A percentile compares a stretch with the other conserved stretches of the same genome.
Conservation (phyloP, 2,888 invertebrate genomes). For the Trichopria drosophilae region DNA sequence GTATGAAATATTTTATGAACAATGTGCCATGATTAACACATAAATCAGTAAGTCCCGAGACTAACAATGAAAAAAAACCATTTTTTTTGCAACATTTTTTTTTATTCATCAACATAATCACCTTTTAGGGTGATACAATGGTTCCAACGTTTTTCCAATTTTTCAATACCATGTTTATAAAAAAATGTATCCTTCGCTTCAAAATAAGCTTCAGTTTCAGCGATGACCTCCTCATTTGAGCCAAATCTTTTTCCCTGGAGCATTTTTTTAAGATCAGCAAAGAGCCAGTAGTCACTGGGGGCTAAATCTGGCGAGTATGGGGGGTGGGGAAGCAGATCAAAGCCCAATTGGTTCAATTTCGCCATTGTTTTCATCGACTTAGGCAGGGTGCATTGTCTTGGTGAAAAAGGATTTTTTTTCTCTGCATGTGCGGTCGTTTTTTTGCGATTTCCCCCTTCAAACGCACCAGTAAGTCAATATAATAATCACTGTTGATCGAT, state of each 20-base stretch:
- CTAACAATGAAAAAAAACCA: background rate
- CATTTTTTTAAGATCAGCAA: conserved; percentile 34
- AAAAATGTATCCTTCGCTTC: conserved; percentile 25
- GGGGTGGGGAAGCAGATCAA: conserved; percentile 32
- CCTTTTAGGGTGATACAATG: conserved; percentile 28
- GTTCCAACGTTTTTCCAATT: conserved; percentile 21
- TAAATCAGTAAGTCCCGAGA: too few relatives aligned
- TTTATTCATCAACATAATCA: conserved; percentile 27
- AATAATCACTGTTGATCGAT: conserved; percentile 40
- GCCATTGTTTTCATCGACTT: conserved; percentile 11
- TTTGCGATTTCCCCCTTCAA: conserved; percentile 36
- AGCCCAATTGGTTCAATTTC: conserved; percentile 21
- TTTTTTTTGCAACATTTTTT: conserved; percentile 12
- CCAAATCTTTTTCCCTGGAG: conserved; percentile 26
- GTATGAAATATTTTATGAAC: too few relatives aligned
- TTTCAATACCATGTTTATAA: conserved; percentile 24
- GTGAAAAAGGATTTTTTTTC: conserved; percentile 30
- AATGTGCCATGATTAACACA: too few relatives aligned
- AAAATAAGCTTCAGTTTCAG: conserved; percentile 27
- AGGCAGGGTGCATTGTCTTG: conserved; percentile 24
- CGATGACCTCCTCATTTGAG: conserved; percentile 30
- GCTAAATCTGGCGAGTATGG: conserved; percentile 41
- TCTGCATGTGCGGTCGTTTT: conserved; percentile 33
- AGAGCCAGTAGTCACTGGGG: conserved; percentile 39
- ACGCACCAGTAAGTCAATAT: conserved; percentile 34